Evolutionary conservation across 2,797 vertebrate species (phyloP).

Genomic region (Pantherophis alleghaniensis): DNA sequence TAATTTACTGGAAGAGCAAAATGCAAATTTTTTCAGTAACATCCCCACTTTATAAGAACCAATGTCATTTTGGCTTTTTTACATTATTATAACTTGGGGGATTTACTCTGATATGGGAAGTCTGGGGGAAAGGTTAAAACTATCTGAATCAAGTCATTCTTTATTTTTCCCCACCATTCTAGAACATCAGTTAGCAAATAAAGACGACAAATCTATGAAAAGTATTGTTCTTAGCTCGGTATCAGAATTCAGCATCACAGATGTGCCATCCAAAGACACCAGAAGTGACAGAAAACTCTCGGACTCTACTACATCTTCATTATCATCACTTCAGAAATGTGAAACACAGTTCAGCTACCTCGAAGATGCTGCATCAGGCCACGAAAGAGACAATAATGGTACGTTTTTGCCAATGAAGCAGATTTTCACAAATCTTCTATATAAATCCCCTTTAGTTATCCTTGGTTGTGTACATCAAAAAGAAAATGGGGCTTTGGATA

Average conservation of each 20-base stretch:
- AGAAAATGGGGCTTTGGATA: neutral
- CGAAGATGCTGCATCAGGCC: slow-evolving; percentile 77
- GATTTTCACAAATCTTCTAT: neutral
- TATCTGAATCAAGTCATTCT: neutral
- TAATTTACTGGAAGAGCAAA: too few relatives aligned
- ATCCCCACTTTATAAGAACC: neutral
- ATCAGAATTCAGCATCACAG: slow-evolving; percentile 70
- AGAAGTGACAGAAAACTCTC: slow-evolving; percentile 71
- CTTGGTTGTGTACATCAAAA: neutral
- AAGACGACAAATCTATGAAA: slow-evolving; percentile 74
- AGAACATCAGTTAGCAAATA: slow-evolving; percentile 72
- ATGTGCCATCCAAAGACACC: slow-evolving; percentile 69
- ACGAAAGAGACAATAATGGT: slow-evolving; percentile 83
- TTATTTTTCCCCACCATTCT: slow-evolving; percentile 40
- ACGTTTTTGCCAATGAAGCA: slow-evolving; percentile 62
- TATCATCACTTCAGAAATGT: slow-evolving; percentile 82
- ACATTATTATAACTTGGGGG: neutral
- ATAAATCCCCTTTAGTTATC: neutral
- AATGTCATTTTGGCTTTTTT: neutral
- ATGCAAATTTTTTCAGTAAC: neutral
- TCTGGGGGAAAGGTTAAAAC: slow-evolving; percentile 26
- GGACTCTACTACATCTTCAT: slow-evolving; percentile 65
- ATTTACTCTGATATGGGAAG: neutral
- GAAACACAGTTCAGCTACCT: slow-evolving; percentile 76
- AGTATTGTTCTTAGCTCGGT: slow-evolving; percentile 71